Evolutionary conservation across 1,140 invertebrate genomes (phyloP).

Genomic region (Drosophila carrolli): DNA sequence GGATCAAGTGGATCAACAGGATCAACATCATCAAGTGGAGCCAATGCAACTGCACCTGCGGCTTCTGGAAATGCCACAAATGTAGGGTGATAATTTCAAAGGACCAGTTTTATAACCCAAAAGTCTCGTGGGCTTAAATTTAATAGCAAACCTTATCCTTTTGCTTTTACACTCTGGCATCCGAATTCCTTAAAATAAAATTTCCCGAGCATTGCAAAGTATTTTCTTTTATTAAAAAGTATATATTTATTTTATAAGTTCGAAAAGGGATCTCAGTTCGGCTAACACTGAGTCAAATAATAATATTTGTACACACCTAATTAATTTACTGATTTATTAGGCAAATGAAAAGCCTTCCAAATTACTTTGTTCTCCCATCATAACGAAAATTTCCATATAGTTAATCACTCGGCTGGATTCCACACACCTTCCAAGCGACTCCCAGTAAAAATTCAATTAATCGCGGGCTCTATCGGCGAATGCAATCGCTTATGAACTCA

Average conservation of each 20-base stretch:
- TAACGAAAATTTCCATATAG: not conserved
- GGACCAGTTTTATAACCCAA: no score
- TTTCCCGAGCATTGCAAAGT: not conserved
- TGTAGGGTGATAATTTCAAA: no score
- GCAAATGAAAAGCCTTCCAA: not conserved
- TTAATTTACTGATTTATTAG: not conserved
- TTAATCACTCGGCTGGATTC: conserved; percentile 43
- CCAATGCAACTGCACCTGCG: not conserved
- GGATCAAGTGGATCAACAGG: not conserved
- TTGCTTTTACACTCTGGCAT: not conserved
- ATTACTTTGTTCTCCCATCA: not conserved
- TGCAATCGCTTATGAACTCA: conserved; percentile 75
- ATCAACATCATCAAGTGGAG: not conserved
- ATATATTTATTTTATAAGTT: no score
- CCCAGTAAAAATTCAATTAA: conserved; percentile 69
- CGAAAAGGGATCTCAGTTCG: no score
- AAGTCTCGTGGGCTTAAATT: not conserved
- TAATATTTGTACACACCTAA: not conserved
- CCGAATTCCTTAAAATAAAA: not conserved
- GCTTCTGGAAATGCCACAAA: not conserved
- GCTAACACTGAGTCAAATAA: no score
- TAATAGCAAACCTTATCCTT: not conserved
- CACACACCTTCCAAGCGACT: conserved; percentile 42
- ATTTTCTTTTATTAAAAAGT: not conserved
- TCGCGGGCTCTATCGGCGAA: conserved; percentile 60